Evolutionary conservation across 2,113 vertebrate genomes (phyloP), one percentile per base, ranked within the genome.

Genomic region (Himantopus leucocephalus): DNA sequence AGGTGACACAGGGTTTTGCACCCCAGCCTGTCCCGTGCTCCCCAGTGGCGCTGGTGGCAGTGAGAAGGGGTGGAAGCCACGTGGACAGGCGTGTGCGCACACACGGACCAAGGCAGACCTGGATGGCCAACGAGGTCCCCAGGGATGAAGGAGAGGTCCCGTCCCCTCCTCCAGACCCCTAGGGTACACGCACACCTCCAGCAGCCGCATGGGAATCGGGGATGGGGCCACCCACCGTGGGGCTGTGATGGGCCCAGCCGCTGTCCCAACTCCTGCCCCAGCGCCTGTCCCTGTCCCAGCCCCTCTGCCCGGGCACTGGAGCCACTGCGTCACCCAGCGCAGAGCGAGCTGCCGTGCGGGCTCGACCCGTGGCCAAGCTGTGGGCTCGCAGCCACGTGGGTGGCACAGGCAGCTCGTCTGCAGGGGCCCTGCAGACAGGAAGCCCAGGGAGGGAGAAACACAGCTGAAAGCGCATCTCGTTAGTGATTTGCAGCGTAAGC

Each of bases 341-440:
- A 74, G 55, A 53, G 12, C 2, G 2, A 0, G 1, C 30, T 3
- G 3, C 52, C 1, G 0, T 5, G n/a, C 1, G 1, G 45, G 10
- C 62, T 47, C 22, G 5, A 53, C 48, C n/a, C 0, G 1, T 2
- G 7, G 66, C 50, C 7, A 3, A 77, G 48, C 34, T 41, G 26
- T 7, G 41, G 56, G n/a, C 32, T 37, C 1, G 1, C 30, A 23
- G 60, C 8, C 1, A 2, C 1, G 11, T 12, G 22, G 4, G 48
- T 29, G 26, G 6, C 56, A 59, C n/a, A 19, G 56, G 48, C 32
- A 45, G 64, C 30, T 62, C 5, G 0, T 16, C 55, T 60, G 50
- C 62, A 55, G 45, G 10, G 35, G 3, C 23, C 23, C 34, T 26
- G 53, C 23, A 60, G 55, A 26, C 2, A 2, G 19, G 59, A 64